Percentiles rank a stretch among this genome's conserved stretches.
phyloP scores from a whole-genome alignment of 2,888 invertebrate species.

The Nebria salina region DNA sequence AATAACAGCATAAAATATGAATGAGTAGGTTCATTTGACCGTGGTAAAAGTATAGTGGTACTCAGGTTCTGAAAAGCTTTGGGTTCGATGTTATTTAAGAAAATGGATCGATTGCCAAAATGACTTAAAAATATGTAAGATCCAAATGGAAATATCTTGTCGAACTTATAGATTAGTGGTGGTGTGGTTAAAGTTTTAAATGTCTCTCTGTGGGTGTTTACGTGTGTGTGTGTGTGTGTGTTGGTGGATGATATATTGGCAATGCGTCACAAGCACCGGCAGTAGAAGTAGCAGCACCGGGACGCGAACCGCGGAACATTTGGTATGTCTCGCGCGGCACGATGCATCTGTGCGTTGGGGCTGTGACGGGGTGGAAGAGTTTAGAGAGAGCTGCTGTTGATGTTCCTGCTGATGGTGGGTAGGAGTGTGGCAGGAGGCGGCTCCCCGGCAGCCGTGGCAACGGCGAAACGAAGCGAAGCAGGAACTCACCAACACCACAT shows the following conservation, averaged over 20 bases:
- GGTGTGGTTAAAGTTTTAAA: too few species aligned
- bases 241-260: background rate
- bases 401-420: slow-evolving; percentile 5
- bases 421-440: background rate
- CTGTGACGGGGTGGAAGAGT: background rate
- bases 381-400: background rate
- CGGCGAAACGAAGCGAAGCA: background rate
- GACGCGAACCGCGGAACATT: background rate
- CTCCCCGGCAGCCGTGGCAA: slow-evolving; percentile 8
- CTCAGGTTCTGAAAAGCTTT: too few species aligned
- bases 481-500: background rate
- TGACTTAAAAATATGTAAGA: too few species aligned
- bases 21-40: too few species aligned
- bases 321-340: background rate
- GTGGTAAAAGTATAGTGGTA: too few species aligned
- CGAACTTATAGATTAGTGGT: too few species aligned
- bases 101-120: too few species aligned
- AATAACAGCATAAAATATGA: too few species aligned
- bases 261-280: background rate
- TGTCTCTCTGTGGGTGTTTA: background rate
- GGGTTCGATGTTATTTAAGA: too few species aligned
- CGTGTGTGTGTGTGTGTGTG: background rate
- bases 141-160: too few species aligned
- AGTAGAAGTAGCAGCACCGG: background rate
- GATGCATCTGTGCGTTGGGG: background rate